Conservation (phyloP, 1,140 invertebrate genomes). For the Lucilia cuprina region DNA sequence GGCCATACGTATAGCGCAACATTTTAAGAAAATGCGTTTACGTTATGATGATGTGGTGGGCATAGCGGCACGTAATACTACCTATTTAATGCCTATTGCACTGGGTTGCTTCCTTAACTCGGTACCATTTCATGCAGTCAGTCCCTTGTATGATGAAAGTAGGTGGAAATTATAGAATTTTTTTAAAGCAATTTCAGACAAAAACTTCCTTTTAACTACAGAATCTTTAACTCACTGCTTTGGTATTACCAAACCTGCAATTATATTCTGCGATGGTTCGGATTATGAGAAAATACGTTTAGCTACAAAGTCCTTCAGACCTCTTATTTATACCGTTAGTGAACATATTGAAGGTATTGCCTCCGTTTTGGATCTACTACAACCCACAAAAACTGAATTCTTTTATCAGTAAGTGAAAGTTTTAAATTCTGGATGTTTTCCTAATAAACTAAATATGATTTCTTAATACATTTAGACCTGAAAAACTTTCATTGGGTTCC, state of each 20-base stretch:
- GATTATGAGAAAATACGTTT: slow-evolving; percentile 46
- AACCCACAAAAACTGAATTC: slow-evolving; percentile 46
- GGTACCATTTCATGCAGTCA: slow-evolving; percentile 52
- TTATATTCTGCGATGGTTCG: slow-evolving; percentile 57
- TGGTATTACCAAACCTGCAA: slow-evolving; percentile 49
- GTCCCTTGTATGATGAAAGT: slow-evolving; percentile 38
- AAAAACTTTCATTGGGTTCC: slow-evolving; percentile 38
- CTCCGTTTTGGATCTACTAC: slow-evolving; percentile 51
- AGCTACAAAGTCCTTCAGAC: slow-evolving; percentile 46
- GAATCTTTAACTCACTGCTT: slow-evolving; percentile 52
- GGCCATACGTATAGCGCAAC: slow-evolving; percentile 54
- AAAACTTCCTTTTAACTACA: neutral
- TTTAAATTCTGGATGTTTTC: neutral
- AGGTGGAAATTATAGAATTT: neutral
- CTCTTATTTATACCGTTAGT: slow-evolving; percentile 50
- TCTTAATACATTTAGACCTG: neutral
- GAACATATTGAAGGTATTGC: slow-evolving; percentile 48
- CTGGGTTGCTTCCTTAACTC: slow-evolving; percentile 54
- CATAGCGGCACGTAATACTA: slow-evolving; percentile 50
- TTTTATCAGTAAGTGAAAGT: slow-evolving; percentile 48
- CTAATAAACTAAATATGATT: too few relatives aligned
- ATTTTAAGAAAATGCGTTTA: slow-evolving; percentile 46
- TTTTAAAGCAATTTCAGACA: neutral
- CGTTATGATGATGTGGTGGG: slow-evolving; percentile 56
- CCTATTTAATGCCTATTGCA: slow-evolving; percentile 54